Evolutionary conservation across 2,113 vertebrate species (phyloP), one percentile per base, ranked within the genome.

Genomic region (Anoura caudifer): DNA sequence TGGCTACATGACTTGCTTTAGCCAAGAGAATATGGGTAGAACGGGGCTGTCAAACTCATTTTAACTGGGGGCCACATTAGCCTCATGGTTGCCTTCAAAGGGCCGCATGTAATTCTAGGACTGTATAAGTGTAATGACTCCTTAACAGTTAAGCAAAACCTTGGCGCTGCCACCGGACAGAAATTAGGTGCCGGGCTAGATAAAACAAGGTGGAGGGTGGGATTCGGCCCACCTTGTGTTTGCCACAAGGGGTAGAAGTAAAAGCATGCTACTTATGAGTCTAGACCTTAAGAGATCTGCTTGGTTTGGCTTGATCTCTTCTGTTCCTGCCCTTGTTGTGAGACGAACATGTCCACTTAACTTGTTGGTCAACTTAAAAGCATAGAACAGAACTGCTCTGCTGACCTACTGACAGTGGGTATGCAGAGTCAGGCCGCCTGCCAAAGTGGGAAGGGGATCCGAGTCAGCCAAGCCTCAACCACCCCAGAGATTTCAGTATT

Each of bases 361-460:
- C 38, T 28, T 17, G 20, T 1, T 45, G 20, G 2, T 54, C 31
- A 63, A 70, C 19, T n/a, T 52, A 41, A 5, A 86, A 0, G 0
- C 4, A 1, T 26, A 17, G 13, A 90, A 3, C 43, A 61, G 6
- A 70, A 43, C 3, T 59, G 19, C 20, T 38, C 36, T 69, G 41
- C 28, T 50, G 20, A 72, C 38, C 54, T 82, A 17, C 24, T 12
- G 26, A n/a, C 0, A 19, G 59, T 15, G 33, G 11, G 20, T 72
- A 33, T 65, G 50, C n/a, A 65, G 7, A 73, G 20, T 5, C 67
- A 81, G 13, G 14, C 6, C 50, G 13, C 47, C 10, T n/a, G 20
- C 28, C 20, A 47, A 47, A 28, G 14, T 17, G 33, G n/a, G 26
- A 73, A 45, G 16, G 12, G 77, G 33, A 72, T 81, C 41, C 41